Conservation (phyloP, 2,797 vertebrate genomes). For the Potorous gilbertii region DNA sequence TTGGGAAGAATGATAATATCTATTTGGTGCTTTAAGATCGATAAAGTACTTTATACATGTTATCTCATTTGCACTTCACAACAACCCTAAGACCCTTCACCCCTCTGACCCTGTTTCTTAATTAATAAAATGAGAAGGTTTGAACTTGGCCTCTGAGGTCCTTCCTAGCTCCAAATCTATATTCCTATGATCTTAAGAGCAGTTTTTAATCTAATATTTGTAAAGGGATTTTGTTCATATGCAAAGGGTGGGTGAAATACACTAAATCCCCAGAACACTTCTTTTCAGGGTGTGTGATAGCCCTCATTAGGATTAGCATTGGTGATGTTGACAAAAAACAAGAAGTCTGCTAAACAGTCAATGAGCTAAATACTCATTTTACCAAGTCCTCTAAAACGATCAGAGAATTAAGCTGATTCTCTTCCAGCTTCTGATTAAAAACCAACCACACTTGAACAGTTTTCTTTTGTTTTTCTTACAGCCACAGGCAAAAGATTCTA, state of each 20-base stretch:
- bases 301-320: background rate
- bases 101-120: background rate
- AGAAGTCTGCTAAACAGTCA: background rate
- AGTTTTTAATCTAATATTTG: background rate
- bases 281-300: background rate
- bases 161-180: background rate
- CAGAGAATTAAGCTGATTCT: constrained; percentile 34
- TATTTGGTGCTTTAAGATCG: background rate
- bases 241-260: background rate
- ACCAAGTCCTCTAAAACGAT: background rate
- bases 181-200: background rate
- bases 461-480: constrained; percentile 69
- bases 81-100: background rate
- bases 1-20: too few relatives aligned
- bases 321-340: constrained; percentile 9
- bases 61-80: background rate
- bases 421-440: constrained; percentile 69
- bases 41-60: background rate
- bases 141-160: background rate
- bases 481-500: constrained; percentile 61
- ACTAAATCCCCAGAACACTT: background rate
- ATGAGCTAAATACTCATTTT: background rate
- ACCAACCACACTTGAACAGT: constrained; percentile 61
- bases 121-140: background rate
- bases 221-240: background rate